Percentiles rank a stretch among this genome's conserved stretches.
Conservation (phyloP, 2,797 vertebrate genomes). For the Anguilla pacifica region DNA sequence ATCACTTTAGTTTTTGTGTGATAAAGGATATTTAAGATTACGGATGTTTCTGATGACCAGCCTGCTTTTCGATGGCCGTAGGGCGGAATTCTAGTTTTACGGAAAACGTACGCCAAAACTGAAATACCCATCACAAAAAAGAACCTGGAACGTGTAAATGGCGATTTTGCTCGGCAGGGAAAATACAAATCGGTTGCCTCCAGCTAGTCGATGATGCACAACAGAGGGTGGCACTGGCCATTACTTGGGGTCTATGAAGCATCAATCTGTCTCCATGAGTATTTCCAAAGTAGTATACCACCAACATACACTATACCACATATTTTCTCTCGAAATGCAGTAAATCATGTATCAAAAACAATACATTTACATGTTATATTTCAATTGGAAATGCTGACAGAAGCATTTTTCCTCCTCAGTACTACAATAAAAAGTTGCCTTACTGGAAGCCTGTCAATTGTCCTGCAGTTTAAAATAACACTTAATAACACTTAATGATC, state of each 20-base stretch:
- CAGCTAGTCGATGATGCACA: not conserved
- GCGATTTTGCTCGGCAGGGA: not conserved
- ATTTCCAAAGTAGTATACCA: not conserved
- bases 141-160: not conserved
- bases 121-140: not conserved
- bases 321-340: not conserved
- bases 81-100: not conserved
- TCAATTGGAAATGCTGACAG: not conserved
- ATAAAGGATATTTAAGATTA: too few relatives aligned
- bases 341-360: not conserved
- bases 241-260: not conserved
- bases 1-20: too few relatives aligned
- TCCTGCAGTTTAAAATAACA: not conserved
- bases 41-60: too few relatives aligned
- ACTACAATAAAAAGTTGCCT: not conserved
- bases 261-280: not conserved
- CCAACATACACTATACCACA: not conserved
- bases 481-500: not conserved
- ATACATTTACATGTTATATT: not conserved
- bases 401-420: not conserved
- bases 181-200: not conserved
- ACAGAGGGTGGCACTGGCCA: not conserved
- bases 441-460: slow-evolving; percentile 1
- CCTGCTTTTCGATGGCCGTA: not conserved
- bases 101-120: not conserved